Base-by-base conservation (phyloP, 1,140 invertebrate species). In the Eufriesea mexicana region DNA sequence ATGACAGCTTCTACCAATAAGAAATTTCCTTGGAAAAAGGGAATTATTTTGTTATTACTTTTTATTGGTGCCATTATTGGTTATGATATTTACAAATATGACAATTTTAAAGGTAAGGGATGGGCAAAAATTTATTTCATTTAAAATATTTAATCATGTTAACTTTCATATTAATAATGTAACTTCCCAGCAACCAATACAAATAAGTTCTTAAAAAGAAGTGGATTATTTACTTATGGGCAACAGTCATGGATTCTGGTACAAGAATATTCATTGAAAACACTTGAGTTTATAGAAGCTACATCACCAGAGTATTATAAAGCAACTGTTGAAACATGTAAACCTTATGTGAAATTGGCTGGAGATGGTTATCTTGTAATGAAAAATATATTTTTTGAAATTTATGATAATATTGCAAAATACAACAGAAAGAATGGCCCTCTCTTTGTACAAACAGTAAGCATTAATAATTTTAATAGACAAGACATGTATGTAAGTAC, bases 251-350 rank as follows among this genome's bases (percentile, higher is more conserved):
- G 95, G 95, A 94, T 95, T 73, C 94, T 92, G 51, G 92, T 95
- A 2, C 93, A 96, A 86, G 91, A 94, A 0, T 95, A 95, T 49
- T 95, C 95, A 4, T 94, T 95, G 2, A 94, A 95, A 76, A 95
- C 95, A 18, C 95, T 96, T 80, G 94, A 95, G 81, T 96, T 95
- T 94, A 90, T 96, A 62, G 95, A 97, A 88, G 94, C 95, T 28
- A 96, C 95, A 89, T 95, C 95, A n/a, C 97, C 96, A 2, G 93
- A 96, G 25, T 96, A 96, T 89, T 96, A 96, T 67, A 94, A 95
- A 68, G 92, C 93, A 62, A 93, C 95, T n/a, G 89, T 93, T n/a
- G 95, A 95, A 62, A 90, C 95, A 47, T 93, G 94, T 28, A 94
- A 94, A 85, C 96, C 96, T 0, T 97, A 96, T 87, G 88, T 95